Conservation (phyloP, 2,797 vertebrate genomes). For the Acropternis orthonyx region DNA sequence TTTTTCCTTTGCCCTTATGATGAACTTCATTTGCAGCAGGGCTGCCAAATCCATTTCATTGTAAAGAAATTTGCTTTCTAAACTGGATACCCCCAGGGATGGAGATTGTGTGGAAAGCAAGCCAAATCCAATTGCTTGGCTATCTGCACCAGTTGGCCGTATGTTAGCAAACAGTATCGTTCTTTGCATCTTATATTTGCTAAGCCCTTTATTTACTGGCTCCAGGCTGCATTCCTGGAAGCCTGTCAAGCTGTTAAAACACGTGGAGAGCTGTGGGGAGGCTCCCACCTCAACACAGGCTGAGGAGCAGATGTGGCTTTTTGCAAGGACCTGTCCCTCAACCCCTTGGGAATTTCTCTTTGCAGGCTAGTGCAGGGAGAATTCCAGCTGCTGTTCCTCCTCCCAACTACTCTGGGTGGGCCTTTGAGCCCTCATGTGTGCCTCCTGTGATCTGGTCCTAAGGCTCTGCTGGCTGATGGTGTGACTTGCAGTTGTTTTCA, state of each 20-base stretch:
- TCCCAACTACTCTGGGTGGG: neutral
- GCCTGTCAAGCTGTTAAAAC: neutral
- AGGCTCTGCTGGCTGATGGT: neutral
- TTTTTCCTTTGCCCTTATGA: conserved; percentile 49
- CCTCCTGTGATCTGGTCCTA: neutral
- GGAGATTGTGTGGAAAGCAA: conserved; percentile 52
- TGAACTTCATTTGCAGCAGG: conserved; percentile 68
- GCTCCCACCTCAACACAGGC: neutral
- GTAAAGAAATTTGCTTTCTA: conserved; percentile 73
- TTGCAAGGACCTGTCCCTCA: neutral
- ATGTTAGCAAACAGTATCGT: conserved; percentile 9
- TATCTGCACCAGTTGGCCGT: neutral
- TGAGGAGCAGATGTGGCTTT: neutral
- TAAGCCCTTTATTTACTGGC: conserved; percentile 25
- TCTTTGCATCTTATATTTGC: conserved; percentile 19
- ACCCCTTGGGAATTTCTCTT: neutral
- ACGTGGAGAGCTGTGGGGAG: neutral
- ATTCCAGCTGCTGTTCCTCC: neutral
- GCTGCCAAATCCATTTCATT: conserved; percentile 73
- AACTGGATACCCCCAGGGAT: conserved; percentile 46
- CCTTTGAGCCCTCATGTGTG: accelerated
- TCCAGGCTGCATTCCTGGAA: conserved; percentile 35
- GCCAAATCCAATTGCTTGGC: conserved; percentile 59
- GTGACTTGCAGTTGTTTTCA: neutral
- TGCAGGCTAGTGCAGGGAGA: neutral